These are phyloP conservation scores for Diprion similis DNA, from an alignment of 1,140 invertebrate genomes.

Conservation along the genomic window DNA sequence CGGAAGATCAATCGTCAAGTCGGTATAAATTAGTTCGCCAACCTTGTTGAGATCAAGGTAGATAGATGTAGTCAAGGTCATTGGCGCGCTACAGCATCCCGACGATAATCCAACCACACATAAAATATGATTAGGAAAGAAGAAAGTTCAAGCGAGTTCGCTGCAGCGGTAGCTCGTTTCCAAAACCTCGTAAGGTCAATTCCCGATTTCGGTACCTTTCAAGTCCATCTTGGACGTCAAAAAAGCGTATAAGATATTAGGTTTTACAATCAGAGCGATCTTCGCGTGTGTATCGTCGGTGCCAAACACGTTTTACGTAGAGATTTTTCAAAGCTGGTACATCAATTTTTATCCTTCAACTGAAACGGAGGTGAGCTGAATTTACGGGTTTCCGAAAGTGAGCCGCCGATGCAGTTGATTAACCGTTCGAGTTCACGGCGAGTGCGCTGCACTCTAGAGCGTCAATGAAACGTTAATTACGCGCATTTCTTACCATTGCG, in stretches of 20 bases:
- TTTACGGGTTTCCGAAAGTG: background rate
- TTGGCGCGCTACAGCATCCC: background rate
- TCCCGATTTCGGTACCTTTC: background rate
- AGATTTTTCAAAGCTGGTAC: background rate
- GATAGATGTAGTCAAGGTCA: background rate
- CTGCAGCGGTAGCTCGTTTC: background rate
- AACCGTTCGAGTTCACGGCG: background rate
- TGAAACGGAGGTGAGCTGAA: background rate
- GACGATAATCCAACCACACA: background rate
- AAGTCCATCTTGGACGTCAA: too few relatives aligned
- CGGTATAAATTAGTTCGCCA: background rate
- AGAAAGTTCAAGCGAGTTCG: background rate
- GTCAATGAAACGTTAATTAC: constrained; percentile 14
- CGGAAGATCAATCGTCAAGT: background rate
- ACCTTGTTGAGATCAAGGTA: background rate
- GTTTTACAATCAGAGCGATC: background rate
- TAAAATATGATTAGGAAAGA: background rate
- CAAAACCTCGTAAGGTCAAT: background rate
- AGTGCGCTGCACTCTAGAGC: background rate
- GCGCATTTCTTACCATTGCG: background rate
- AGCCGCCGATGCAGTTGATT: background rate
- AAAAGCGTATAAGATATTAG: background rate
- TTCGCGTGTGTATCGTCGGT: background rate
- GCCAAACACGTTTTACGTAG: background rate
- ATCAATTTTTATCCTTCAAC: background rate